Conservation (phyloP, 1,140 invertebrate species). For the Zaprionus taronus region DNA sequence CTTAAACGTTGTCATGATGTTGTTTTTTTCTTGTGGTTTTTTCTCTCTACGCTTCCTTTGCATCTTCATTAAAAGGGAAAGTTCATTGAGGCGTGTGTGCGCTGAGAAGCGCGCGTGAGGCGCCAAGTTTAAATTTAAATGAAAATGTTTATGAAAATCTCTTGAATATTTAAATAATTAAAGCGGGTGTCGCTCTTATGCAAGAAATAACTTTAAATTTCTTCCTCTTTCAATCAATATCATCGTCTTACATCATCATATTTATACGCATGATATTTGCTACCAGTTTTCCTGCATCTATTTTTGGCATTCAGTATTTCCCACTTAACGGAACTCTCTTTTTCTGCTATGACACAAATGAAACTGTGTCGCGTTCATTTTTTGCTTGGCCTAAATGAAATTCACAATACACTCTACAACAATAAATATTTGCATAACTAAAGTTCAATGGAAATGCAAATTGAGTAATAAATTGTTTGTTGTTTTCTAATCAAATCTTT, state of each 20-base stretch:
- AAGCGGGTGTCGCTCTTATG: conserved; percentile 57
- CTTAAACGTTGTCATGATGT: conserved; percentile 71
- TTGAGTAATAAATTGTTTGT: conserved; percentile 56
- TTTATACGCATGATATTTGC: neutral
- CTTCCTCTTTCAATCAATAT: conserved; percentile 5
- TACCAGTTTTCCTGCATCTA: conserved; percentile 19
- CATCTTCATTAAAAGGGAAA: conserved; percentile 81
- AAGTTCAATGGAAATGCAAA: conserved; percentile 73
- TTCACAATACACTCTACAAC: conserved; percentile 50
- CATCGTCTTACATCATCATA: neutral
- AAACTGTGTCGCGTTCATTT: conserved; percentile 63
- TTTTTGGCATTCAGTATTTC: conserved; percentile 32
- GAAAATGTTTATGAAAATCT: conserved; percentile 65
- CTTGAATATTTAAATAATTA: conserved; percentile 74
- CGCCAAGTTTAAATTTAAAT: conserved; percentile 66
- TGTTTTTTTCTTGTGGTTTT: conserved; percentile 46
- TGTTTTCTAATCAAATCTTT: conserved; percentile 48
- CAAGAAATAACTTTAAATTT: conserved; percentile 45
- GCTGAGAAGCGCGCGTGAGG: neutral
- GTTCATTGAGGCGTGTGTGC: conserved; percentile 63
- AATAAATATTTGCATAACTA: conserved; percentile 76
- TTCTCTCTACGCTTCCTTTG: conserved; percentile 67
- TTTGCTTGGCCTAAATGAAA: conserved; percentile 20
- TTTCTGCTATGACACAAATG: conserved; percentile 22
- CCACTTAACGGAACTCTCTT: conserved; percentile 54